A percentile compares a stretch with the other conserved stretches of the same genome.
Evolutionary conservation across 2,888 invertebrate species (phyloP).

Genomic region (Ypsolopha scabrella): DNA sequence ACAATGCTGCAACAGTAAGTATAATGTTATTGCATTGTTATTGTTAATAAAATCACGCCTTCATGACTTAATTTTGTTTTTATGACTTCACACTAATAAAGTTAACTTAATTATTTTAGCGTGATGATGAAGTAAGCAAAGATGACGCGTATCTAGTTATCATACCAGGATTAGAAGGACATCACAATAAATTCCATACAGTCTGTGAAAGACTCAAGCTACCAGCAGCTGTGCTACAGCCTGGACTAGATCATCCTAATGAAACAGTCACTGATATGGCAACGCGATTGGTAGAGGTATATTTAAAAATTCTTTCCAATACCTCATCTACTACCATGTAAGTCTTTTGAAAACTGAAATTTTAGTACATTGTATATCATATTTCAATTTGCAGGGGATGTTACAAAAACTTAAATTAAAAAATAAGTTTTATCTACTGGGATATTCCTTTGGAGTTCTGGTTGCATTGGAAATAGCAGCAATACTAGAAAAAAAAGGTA

Average conservation of each 20-base stretch:
- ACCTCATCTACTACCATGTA: too few relatives aligned
- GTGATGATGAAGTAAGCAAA: constrained; percentile 2
- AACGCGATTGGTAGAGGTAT: not conserved
- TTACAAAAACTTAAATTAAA: constrained; percentile 4
- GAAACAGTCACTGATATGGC: constrained; percentile 3
- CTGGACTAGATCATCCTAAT: not conserved
- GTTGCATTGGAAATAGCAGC: constrained; percentile 11
- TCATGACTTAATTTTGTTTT: too few relatives aligned
- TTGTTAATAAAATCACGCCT: too few relatives aligned
- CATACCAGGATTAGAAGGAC: constrained; percentile 2
- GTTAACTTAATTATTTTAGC: not conserved
- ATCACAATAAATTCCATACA: constrained; percentile 1
- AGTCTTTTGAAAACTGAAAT: too few relatives aligned
- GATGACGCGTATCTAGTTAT: not conserved
- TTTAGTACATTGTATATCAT: too few relatives aligned
- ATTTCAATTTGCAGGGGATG: not conserved
- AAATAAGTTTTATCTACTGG: constrained; percentile 10
- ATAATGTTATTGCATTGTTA: not conserved
- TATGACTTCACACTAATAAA: too few relatives aligned
- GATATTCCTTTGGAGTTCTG: constrained; percentile 10
- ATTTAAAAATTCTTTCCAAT: too few relatives aligned
- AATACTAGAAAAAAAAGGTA: constrained; percentile 10
- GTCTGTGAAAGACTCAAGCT: constrained; percentile 6
- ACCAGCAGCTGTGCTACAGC: constrained; percentile 4
- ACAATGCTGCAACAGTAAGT: not conserved